Evolutionary conservation across 2,888 invertebrate genomes (phyloP).

Genomic region (Rhagonycha lutea): DNA sequence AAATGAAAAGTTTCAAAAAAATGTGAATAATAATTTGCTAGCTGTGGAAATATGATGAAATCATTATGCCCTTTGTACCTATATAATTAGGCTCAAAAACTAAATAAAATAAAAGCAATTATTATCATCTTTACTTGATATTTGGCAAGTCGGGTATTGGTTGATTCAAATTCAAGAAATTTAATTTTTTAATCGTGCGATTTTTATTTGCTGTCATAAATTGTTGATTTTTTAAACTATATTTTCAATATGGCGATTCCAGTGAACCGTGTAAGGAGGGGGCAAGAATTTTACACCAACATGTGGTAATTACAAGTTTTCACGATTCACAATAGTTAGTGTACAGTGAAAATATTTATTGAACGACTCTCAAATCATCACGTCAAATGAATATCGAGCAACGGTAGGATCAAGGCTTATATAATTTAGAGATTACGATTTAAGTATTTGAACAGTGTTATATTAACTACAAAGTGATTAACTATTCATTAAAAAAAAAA

Average conservation of each 20-base stretch:
- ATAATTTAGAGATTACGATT: background rate
- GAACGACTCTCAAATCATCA: background rate
- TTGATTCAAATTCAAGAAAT: background rate
- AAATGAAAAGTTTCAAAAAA: too few relatives aligned
- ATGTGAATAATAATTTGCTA: too few relatives aligned
- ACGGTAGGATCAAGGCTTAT: background rate
- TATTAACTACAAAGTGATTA: background rate
- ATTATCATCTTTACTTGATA: background rate
- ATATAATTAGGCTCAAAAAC: too few relatives aligned
- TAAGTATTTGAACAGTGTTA: background rate
- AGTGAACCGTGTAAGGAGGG: background rate
- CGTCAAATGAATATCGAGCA: background rate
- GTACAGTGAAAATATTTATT: background rate
- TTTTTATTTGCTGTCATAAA: background rate
- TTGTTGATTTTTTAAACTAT: background rate
- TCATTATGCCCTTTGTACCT: too few relatives aligned
- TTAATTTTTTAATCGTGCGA: background rate
- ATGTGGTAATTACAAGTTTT: background rate
- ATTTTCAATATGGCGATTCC: background rate
- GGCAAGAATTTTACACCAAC: background rate
- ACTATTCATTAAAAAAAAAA: background rate
- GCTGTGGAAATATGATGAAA: too few relatives aligned
- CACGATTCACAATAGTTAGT: background rate
- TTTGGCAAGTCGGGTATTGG: background rate
- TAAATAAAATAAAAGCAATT: too few relatives aligned